Evolutionary conservation across 2,113 vertebrate genomes (phyloP).

Genomic region (Nycticryphes semicollaris): DNA sequence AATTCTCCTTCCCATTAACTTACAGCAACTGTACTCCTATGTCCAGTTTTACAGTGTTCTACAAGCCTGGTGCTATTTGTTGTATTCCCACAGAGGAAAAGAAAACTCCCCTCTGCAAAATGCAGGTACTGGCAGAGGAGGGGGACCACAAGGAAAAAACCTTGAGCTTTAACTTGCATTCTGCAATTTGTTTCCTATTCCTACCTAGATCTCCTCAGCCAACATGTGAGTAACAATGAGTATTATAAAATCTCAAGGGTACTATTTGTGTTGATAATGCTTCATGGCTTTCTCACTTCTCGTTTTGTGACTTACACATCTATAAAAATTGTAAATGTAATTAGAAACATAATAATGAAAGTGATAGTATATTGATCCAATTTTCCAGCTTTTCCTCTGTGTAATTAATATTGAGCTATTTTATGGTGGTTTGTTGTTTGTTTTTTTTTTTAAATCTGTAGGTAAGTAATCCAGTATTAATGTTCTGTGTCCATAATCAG

Average conservation of each 20-base stretch:
- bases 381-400: background rate
- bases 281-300: background rate
- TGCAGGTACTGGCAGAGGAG: rapidly evolving
- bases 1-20: background rate
- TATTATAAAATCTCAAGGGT: background rate
- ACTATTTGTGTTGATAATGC: background rate
- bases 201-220: background rate
- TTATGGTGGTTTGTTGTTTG: too few species aligned
- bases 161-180: background rate
- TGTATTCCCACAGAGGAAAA: background rate
- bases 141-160: background rate
- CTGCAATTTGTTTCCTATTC: background rate
- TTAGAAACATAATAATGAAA: background rate
- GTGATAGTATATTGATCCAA: background rate
- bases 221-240: background rate
- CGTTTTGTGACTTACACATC: background rate
- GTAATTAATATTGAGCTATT: background rate
- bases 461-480: background rate
- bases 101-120: background rate
- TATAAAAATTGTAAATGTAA: background rate
- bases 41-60: background rate
- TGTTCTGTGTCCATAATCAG: background rate
- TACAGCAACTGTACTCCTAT: background rate
- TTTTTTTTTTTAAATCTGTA: background rate
- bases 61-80: background rate